Conservation (phyloP, 2,888 invertebrate species). For the Drosophila neutralis region DNA sequence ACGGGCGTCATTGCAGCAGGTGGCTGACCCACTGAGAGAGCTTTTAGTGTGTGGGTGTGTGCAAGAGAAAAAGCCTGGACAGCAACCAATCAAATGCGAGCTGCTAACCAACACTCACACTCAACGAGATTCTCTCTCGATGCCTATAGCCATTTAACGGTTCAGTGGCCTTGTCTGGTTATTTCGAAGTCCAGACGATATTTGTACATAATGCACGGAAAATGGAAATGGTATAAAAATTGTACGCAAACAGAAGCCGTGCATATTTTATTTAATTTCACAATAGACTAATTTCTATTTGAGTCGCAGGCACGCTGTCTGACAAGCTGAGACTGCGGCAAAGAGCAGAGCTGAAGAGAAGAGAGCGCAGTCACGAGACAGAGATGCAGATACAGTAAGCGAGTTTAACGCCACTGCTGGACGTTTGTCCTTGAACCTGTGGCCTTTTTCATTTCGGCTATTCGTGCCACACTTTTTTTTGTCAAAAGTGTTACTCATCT, state of each 20-base stretch:
- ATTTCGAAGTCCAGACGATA: conserved; percentile 44
- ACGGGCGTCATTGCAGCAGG: conserved; percentile 47
- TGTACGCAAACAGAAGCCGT: conserved; percentile 13
- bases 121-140: neutral
- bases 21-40: conserved; percentile 53
- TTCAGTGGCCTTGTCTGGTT: conserved; percentile 52
- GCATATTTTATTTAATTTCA: conserved; percentile 28
- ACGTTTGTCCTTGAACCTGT: conserved; percentile 64
- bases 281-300: conserved; percentile 41
- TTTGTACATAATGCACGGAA: conserved; percentile 18
- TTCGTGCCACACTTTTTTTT: conserved; percentile 11
- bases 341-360: conserved; percentile 7
- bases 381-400: conserved; percentile 16
- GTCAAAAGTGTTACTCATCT: conserved; percentile 18
- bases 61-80: conserved; percentile 22
- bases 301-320: conserved; percentile 9
- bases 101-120: conserved; percentile 19
- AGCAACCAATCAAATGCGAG: conserved; percentile 47
- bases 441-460: conserved; percentile 26
- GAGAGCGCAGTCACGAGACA: conserved; percentile 12
- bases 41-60: conserved; percentile 3
- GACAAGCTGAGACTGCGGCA: neutral
- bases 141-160: conserved; percentile 22
- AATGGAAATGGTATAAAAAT: conserved; percentile 13
- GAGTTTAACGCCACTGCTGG: conserved; percentile 58